Conservation (phyloP, 2,888 invertebrate species). For the Aromia moschata region DNA sequence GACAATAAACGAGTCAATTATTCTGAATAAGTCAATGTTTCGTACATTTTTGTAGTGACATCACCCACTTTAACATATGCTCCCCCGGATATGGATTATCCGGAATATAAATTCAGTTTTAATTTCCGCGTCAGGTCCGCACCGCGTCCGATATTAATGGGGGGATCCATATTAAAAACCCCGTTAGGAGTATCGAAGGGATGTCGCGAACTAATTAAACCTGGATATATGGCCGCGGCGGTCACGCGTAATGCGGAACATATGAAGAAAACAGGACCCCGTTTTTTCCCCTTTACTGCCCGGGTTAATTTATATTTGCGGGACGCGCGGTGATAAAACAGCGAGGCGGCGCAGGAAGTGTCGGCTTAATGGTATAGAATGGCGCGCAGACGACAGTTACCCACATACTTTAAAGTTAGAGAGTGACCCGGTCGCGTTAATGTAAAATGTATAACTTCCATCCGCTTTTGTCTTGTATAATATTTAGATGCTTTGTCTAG, state of each 20-base stretch:
- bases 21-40: too few species aligned
- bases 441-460: too few species aligned
- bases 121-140: slow-evolving; percentile 14
- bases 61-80: too few species aligned
- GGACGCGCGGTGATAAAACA: background rate
- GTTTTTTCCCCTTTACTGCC: background rate
- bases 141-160: slow-evolving; percentile 6
- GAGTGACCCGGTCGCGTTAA: too few species aligned
- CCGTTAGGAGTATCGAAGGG: slow-evolving; percentile 5
- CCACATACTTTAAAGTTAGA: too few species aligned
- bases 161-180: slow-evolving; percentile 12
- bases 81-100: background rate
- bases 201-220: background rate
- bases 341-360: background rate
- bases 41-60: too few species aligned
- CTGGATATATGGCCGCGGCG: background rate
- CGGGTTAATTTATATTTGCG: background rate
- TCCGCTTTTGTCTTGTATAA: too few species aligned
- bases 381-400: too few species aligned
- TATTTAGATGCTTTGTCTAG: too few species aligned
- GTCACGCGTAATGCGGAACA: background rate
- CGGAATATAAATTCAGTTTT: slow-evolving; percentile 1
- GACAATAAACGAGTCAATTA: too few species aligned
- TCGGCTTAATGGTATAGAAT: too few species aligned
- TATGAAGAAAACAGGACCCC: background rate